Evolutionary conservation across 2,113 vertebrate species (phyloP).

Genomic region (Echinops telfairi): DNA sequence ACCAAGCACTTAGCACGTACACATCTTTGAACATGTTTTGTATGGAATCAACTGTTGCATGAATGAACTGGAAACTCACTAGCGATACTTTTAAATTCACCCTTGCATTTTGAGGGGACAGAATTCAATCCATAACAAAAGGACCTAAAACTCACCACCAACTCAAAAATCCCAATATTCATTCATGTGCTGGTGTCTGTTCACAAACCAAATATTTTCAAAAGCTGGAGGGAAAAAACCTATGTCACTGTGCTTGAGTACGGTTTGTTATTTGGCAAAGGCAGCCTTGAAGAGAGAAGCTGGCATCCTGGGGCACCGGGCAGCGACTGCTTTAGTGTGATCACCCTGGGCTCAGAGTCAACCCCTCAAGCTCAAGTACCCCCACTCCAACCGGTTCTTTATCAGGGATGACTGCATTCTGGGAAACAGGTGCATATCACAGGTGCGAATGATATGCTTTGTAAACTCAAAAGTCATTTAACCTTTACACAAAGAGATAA

Average conservation of each 20-base stretch:
- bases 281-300: not conserved
- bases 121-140: not conserved
- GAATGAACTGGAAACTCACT: no score
- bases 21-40: no score
- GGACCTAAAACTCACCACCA: not conserved
- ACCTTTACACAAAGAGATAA: not conserved
- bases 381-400: not conserved
- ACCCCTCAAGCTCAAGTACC: not conserved
- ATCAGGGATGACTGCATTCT: not conserved
- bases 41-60: no score
- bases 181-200: not conserved
- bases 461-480: not conserved
- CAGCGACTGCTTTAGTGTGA: no score
- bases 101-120: not conserved
- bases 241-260: not conserved
- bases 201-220: not conserved
- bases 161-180: not conserved
- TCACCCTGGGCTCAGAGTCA: not conserved
- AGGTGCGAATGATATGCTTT: not conserved
- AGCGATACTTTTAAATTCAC: no score
- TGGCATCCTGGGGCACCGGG: no score
- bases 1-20: no score
- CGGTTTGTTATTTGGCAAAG: not conserved
- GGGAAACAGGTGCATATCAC: not conserved
- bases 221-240: no score